Conservation (phyloP, 2,888 invertebrate species). For the Frankliniella intonsa region DNA sequence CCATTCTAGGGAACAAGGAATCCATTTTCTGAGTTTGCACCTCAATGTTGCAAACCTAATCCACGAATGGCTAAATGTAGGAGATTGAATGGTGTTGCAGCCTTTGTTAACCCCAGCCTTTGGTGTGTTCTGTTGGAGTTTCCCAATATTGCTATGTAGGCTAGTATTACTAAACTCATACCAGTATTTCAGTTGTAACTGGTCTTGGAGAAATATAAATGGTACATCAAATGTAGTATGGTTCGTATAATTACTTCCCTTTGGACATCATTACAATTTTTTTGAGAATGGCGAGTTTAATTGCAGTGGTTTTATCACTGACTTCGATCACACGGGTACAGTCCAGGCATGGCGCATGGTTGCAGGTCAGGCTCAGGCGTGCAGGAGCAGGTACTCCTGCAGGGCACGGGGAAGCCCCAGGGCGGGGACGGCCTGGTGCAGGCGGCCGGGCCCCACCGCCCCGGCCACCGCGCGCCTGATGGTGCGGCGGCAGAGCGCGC, state of each 20-base stretch:
- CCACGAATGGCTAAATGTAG: too few species aligned
- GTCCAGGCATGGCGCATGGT: not conserved
- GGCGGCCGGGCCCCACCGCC: not conserved
- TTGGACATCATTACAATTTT: too few species aligned
- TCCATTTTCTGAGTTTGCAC: too few species aligned
- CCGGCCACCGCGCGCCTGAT: conserved; percentile 36
- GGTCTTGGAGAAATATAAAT: conserved; percentile 21
- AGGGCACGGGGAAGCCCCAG: not conserved
- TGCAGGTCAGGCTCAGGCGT: not conserved
- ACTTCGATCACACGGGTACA: not conserved
- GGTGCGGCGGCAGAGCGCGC: conserved; percentile 38
- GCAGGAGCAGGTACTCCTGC: conserved; percentile 3
- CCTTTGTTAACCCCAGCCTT: conserved; percentile 19
- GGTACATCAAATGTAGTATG: not conserved
- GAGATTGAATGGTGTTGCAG: not conserved
- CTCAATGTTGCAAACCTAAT: too few species aligned
- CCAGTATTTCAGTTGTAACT: conserved; percentile 25
- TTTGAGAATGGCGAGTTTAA: too few species aligned
- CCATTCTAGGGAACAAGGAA: too few species aligned
- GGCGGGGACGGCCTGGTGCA: not conserved
- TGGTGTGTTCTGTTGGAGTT: conserved; percentile 24
- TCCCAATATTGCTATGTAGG: conserved; percentile 22
- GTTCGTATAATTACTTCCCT: not conserved
- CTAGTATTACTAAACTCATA: conserved; percentile 23
- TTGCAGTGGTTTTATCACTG: too few species aligned